Evolutionary conservation across 1,140 invertebrate genomes (phyloP).

Genomic region (Aphaenogaster rudis): DNA sequence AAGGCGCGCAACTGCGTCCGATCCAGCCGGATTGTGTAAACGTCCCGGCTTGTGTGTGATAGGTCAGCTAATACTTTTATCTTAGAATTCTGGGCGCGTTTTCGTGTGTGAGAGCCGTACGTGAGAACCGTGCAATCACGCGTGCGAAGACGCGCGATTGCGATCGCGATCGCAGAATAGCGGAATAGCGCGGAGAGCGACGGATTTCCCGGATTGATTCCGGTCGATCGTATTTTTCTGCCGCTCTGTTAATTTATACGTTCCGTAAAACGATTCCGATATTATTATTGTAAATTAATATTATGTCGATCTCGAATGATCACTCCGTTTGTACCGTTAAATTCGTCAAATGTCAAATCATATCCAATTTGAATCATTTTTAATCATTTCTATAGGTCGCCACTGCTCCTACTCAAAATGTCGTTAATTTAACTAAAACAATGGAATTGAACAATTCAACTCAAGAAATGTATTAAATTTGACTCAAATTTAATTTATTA

Average conservation of each 20-base stretch:
- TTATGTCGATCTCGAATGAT: background rate
- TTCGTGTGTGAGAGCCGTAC: conserved; percentile 1
- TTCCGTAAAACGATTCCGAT: background rate
- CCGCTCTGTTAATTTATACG: background rate
- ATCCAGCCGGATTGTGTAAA: conserved; percentile 52
- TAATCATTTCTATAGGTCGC: too few species aligned
- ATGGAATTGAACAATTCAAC: too few species aligned
- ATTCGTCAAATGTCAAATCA: too few species aligned
- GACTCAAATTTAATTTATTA: too few species aligned
- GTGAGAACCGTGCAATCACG: background rate
- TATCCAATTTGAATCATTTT: too few species aligned
- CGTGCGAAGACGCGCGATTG: background rate
- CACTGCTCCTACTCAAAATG: too few species aligned
- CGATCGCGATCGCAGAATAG: background rate
- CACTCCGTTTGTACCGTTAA: too few species aligned
- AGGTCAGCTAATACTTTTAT: conserved; percentile 18
- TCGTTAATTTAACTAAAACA: too few species aligned
- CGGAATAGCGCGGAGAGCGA: background rate
- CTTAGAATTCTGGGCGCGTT: background rate
- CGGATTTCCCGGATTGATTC: background rate
- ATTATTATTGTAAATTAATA: conserved; percentile 8
- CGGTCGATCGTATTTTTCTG: background rate
- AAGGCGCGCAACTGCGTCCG: background rate
- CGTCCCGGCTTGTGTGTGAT: background rate
- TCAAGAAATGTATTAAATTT: too few species aligned